Conservation (phyloP, 2,888 invertebrate genomes). For the Tigriopus californicus region DNA sequence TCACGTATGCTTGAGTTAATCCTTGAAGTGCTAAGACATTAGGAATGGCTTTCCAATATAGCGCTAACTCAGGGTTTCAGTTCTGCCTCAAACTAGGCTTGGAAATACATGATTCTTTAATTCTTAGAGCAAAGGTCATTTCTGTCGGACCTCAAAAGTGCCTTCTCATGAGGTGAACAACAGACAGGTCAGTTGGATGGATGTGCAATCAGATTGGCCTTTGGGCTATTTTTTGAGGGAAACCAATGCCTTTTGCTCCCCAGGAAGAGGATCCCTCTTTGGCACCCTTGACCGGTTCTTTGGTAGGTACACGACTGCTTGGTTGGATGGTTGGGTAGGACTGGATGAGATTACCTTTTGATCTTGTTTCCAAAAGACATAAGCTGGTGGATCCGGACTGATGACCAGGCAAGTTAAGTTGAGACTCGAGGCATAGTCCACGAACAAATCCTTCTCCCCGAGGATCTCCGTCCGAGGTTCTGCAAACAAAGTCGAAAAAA, state of each 20-base stretch:
- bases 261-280: neutral
- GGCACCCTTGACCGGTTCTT: neutral
- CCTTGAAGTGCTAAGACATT: too few species aligned
- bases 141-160: too few species aligned
- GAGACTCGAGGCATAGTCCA: slow-evolving; percentile 7
- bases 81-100: too few species aligned
- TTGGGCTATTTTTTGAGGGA: neutral
- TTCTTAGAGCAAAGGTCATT: too few species aligned
- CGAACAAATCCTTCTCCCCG: neutral
- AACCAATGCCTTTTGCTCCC: neutral
- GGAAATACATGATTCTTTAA: too few species aligned
- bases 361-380: slow-evolving; percentile 7
- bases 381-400: slow-evolving; percentile 10
- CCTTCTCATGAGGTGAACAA: too few species aligned
- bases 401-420: slow-evolving; percentile 4
- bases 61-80: too few species aligned
- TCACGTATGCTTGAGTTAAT: too few species aligned
- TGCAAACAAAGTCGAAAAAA: neutral
- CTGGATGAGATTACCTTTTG: neutral
- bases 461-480: slow-evolving; percentile 5
- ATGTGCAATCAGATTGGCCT: neutral
- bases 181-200: too few species aligned
- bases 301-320: too few species aligned
- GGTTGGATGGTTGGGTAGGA: neutral
- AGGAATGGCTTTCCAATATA: too few species aligned